Evolutionary conservation across 2,797 vertebrate genomes (phyloP), one percentile per base, ranked within the genome.

Genomic region (Melanotaenia nigrans): DNA sequence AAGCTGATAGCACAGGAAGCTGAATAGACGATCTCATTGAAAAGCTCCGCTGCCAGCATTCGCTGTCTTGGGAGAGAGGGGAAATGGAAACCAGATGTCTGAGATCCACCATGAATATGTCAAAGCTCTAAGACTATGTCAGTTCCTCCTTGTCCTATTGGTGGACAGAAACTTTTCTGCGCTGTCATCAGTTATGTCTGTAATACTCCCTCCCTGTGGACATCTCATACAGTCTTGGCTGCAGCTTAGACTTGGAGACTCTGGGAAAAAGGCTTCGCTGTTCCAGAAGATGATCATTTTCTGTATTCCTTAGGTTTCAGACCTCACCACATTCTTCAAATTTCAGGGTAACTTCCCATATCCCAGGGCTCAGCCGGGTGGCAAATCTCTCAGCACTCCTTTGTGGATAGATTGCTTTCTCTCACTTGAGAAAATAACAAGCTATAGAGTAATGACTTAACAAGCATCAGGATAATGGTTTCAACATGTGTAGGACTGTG

Each of bases 361-460:
- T 92, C 88, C 90, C 82, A 86, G 78, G 89, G 85, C 89, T 85
- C 89, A 87, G 85, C 90, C 89, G 91, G 92, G 91, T 93, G 93
- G 92, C 92, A 93, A 90, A 92, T 93, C 92, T 94, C 92, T 94
- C 89, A 92, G 89, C 91, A 81, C 90, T 91, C 85, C 86, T 91
- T 90, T 87, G 90, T 90, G 88, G 89, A 92, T 87, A 87, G 90
- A 91, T 91, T 91, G 90, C 91, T 92, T 92, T 93, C 89, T 94
- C 89, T 91, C 88, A 89, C 87, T 92, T 92, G 92, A 89, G 92
- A 94, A 93, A 94, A 94, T 93, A 93, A 94, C 92, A 94, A 93
- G 93, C 92, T 90, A 89, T 85, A 88, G 91, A 92, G 91, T 94
- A 94, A 94, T 94, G 91, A 94, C 92, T 93, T 93, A 94, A 94